Percentiles rank a stretch among this genome's conserved stretches.
phyloP scores from a whole-genome alignment of 2,797 vertebrate genomes.

The Lepus oiostolus region DNA sequence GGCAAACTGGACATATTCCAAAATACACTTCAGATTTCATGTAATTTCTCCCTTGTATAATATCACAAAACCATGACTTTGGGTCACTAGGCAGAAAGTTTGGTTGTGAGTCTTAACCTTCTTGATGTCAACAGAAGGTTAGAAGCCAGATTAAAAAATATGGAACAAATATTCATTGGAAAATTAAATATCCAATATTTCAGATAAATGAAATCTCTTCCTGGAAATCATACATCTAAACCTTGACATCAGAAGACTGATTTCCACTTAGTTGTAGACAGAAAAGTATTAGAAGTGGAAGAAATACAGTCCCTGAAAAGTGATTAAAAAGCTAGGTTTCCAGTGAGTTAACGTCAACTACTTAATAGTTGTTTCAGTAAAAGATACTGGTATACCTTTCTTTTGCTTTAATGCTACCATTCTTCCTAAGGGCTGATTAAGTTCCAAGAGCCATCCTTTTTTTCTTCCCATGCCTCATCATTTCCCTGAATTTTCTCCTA shows the following conservation, averaged over 20 bases:
- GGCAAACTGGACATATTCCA: constrained; percentile 42
- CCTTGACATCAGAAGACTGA: neutral
- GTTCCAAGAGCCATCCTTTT: neutral
- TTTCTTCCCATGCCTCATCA: neutral
- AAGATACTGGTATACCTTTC: neutral
- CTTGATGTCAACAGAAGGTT: constrained; percentile 11
- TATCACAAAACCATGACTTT: constrained; percentile 48
- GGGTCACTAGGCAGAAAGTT: constrained; percentile 1
- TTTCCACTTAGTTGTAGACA: neutral
- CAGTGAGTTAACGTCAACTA: constrained; percentile 1
- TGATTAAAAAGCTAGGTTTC: constrained; percentile 26
- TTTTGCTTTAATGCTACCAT: constrained; percentile 24
- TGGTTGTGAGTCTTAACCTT: constrained; percentile 43
- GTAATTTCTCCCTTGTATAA: neutral
- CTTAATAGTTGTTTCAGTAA: neutral
- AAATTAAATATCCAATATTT: constrained; percentile 53
- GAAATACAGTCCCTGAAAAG: neutral
- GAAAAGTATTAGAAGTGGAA: constrained; percentile 22
- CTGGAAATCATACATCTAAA: constrained; percentile 55
- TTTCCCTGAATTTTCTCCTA: constrained; percentile 45
- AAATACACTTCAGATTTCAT: constrained; percentile 44
- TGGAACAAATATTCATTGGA: neutral
- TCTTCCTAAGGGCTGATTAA: constrained; percentile 1
- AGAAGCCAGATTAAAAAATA: constrained; percentile 57
- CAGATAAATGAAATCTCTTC: constrained; percentile 44